Evolutionary conservation across 2,113 vertebrate genomes (phyloP).

Genomic region (Balaeniceps rex): DNA sequence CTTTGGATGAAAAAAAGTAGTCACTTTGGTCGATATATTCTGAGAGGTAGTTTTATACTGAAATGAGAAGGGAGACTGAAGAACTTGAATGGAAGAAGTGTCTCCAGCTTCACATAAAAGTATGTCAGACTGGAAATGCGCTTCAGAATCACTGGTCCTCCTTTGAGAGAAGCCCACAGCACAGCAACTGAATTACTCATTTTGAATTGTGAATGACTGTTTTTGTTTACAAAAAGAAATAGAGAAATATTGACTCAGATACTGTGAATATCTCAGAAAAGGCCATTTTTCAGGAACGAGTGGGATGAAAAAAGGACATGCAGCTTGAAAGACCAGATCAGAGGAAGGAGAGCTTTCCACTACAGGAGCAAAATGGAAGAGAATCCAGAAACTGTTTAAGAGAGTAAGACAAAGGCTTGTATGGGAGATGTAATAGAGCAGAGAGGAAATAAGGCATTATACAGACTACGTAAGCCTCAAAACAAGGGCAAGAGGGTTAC

Average conservation of each 20-base stretch:
- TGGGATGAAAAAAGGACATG: not conserved
- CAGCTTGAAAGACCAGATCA: not conserved
- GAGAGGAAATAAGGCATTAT: not conserved
- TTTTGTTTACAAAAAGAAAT: not conserved
- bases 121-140: not conserved
- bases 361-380: not conserved
- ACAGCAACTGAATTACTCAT: not conserved
- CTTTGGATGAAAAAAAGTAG: not conserved
- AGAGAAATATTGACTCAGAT: slow-evolving; percentile 45
- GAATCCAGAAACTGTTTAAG: not conserved
- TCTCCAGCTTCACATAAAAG: not conserved
- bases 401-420: not conserved
- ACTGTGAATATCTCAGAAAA: not conserved
- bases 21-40: not conserved
- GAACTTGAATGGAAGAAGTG: not conserved
- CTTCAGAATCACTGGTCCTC: not conserved
- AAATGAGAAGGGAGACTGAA: not conserved
- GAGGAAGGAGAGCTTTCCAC: not conserved
- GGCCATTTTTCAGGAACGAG: slow-evolving; percentile 10
- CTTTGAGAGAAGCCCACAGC: not conserved
- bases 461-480: not conserved
- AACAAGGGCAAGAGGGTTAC: not conserved
- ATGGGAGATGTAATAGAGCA: not conserved
- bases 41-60: not conserved
- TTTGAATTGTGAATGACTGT: not conserved